Conservation (phyloP, 2,888 invertebrate species). For the Microctonus aethiopoides region DNA sequence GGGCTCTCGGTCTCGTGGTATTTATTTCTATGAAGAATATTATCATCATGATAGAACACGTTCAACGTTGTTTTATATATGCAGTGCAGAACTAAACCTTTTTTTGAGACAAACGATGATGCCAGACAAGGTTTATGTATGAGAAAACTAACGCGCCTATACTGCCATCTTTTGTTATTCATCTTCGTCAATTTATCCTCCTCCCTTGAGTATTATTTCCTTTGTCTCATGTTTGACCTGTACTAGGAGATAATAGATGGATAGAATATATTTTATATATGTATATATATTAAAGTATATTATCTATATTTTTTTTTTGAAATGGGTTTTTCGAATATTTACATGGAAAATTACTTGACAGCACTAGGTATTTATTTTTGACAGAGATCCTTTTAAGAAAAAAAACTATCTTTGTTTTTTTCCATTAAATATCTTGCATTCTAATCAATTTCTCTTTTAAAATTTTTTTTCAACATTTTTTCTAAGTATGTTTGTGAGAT, state of each 20-base stretch:
- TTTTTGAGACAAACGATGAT: conserved; percentile 31
- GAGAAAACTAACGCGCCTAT: not conserved
- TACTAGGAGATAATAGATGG: no score
- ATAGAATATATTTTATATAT: not conserved
- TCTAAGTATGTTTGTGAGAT: no score
- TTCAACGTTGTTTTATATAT: not conserved
- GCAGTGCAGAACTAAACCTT: no score
- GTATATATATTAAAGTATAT: not conserved
- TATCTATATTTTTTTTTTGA: not conserved
- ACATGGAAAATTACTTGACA: not conserved
- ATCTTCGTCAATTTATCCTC: not conserved
- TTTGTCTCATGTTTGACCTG: not conserved
- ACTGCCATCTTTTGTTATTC: not conserved
- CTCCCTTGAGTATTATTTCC: not conserved
- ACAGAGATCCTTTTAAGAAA: no score
- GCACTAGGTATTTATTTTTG: no score
- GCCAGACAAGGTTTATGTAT: not conserved
- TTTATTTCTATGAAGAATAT: conserved; percentile 19
- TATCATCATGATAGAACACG: conserved; percentile 36
- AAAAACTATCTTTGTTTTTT: no score
- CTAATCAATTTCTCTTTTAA: no score
- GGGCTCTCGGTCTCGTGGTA: conserved; percentile 32
- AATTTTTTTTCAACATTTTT: no score
- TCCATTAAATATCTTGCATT: no score
- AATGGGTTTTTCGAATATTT: not conserved